These are phyloP conservation scores for Chloroceryle amazona DNA, from an alignment of 2,797 vertebrate species.

Conservation along the genomic window DNA sequence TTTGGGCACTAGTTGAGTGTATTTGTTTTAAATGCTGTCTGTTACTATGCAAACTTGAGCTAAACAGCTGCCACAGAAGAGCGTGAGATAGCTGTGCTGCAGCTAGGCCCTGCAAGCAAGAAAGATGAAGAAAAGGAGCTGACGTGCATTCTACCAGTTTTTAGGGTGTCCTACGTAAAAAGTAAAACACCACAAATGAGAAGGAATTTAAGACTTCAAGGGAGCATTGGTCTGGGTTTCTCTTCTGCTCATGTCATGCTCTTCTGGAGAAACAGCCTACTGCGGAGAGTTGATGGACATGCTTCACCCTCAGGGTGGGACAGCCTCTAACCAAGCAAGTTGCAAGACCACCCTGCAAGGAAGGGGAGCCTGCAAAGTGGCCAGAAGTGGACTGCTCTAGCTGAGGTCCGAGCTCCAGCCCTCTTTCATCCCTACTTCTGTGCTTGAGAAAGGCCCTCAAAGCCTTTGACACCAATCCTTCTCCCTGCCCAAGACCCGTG, in stretches of 20 bases:
- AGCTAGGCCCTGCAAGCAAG: not conserved
- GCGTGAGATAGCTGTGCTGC: not conserved
- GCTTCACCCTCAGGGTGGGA: not conserved
- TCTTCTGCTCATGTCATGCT: not conserved
- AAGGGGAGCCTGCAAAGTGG: not conserved
- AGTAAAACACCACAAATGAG: not conserved
- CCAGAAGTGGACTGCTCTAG: not conserved
- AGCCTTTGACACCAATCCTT: not conserved
- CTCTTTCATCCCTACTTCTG: not conserved
- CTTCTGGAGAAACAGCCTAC: not conserved
- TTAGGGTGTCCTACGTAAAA: not conserved
- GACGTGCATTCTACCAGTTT: rapidly evolving
- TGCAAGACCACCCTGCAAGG: not conserved
- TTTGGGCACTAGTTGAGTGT: not conserved
- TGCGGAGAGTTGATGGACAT: not conserved
- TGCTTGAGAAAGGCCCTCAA: not conserved
- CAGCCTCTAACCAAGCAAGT: not conserved
- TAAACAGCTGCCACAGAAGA: not conserved
- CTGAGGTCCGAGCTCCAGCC: not conserved
- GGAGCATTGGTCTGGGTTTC: not conserved
- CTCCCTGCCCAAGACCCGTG: rapidly evolving
- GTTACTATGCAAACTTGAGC: not conserved
- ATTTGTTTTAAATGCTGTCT: not conserved
- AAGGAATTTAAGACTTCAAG: not conserved
- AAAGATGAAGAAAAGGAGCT: not conserved